Conservation (phyloP, 1,140 invertebrate species). For the Zaprionus ornatus region DNA sequence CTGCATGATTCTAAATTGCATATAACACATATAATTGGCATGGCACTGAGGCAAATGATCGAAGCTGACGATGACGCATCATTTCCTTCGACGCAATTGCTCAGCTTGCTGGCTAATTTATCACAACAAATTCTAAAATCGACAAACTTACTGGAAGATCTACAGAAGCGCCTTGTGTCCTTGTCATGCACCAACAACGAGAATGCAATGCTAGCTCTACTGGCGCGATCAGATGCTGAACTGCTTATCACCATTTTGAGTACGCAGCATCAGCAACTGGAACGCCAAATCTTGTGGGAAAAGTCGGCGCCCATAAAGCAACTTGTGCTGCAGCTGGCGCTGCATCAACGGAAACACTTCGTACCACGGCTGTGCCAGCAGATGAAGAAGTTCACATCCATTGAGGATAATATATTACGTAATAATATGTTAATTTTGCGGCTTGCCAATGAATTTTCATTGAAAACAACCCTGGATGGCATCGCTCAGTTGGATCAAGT, state of each 20-base stretch:
- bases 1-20: constrained; percentile 46
- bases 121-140: constrained; percentile 49
- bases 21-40: constrained; percentile 51
- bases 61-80: constrained; percentile 52
- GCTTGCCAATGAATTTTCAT: constrained; percentile 66
- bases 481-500: constrained; percentile 53
- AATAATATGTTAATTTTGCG: constrained; percentile 71
- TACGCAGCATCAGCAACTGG: constrained; percentile 21
- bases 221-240: constrained; percentile 47
- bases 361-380: constrained; percentile 59
- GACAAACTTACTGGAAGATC: constrained; percentile 39
- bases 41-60: constrained; percentile 45
- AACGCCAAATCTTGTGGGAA: constrained; percentile 18
- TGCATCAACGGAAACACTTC: constrained; percentile 54
- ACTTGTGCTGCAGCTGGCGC: constrained; percentile 56
- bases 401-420: constrained; percentile 52
- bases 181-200: constrained; percentile 34
- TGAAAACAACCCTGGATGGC: constrained; percentile 54
- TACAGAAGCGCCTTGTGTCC: constrained; percentile 29
- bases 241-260: constrained; percentile 43
- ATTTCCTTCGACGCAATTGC: constrained; percentile 28
- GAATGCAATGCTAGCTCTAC: constrained; percentile 47
- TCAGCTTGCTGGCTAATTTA: constrained; percentile 69
- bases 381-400: constrained; percentile 53
- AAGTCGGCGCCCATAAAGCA: constrained; percentile 40